A percentile compares a stretch with the other conserved stretches of the same genome.
Evolutionary conservation across 1,140 invertebrate genomes (phyloP).

Genomic region (Drosophila rhopaloa): DNA sequence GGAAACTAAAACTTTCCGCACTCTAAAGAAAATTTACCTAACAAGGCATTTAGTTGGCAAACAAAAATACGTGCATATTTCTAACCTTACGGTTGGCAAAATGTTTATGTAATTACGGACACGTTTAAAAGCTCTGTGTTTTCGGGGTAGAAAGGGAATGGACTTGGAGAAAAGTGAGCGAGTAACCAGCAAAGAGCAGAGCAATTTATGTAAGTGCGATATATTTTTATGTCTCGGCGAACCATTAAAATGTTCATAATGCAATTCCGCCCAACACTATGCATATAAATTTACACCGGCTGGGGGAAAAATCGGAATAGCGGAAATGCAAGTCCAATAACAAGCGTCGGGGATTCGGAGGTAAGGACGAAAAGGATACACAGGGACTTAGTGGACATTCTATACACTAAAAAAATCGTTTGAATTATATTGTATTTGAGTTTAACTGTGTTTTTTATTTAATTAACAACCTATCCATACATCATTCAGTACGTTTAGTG

Average conservation of each 20-base stretch:
- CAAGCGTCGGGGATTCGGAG: constrained; percentile 6
- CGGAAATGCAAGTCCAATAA: constrained; percentile 65
- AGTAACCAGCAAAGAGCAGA: constrained; percentile 42
- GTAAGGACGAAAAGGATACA: constrained; percentile 6
- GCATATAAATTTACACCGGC: constrained; percentile 57
- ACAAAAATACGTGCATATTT: constrained; percentile 50
- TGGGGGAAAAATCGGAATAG: constrained; percentile 36
- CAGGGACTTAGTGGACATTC: constrained; percentile 31
- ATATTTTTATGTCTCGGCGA: constrained; percentile 48
- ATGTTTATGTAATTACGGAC: constrained; percentile 61
- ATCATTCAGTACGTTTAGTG: too few relatives aligned
- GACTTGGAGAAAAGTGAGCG: constrained; percentile 26
- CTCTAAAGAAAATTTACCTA: constrained; percentile 22
- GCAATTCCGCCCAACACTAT: constrained; percentile 45
- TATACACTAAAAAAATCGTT: neutral
- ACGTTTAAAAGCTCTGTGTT: constrained; percentile 19
- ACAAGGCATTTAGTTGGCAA: constrained; percentile 44
- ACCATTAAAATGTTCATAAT: constrained; percentile 66
- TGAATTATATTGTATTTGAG: too few relatives aligned
- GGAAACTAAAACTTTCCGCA: constrained; percentile 41
- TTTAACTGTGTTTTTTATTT: too few relatives aligned
- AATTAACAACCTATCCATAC: too few relatives aligned
- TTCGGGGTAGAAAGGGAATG: neutral
- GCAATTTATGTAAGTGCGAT: constrained; percentile 61
- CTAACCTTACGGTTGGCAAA: constrained; percentile 12